Base-by-base conservation (phyloP, 2,888 invertebrate species). In the Sthenelais limicola region DNA sequence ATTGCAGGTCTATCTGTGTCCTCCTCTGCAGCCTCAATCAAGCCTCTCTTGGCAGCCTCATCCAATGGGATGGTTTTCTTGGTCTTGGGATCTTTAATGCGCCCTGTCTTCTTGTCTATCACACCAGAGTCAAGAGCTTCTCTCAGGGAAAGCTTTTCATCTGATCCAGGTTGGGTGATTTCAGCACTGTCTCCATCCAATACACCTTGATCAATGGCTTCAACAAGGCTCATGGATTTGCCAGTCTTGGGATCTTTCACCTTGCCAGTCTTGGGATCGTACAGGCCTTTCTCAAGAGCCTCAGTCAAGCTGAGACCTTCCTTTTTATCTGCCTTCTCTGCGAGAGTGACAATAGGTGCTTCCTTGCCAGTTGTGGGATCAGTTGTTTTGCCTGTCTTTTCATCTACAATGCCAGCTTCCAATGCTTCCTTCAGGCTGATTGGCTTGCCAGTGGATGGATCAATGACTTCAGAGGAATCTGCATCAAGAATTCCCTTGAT, bases 51-150 rank as follows among this genome's bases (percentile, higher is more conserved):
- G 33, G 97, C 90, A 0, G 97, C 97, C 21, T 67, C 70, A 15
- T 56, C 43, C 26, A 58, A 48, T 4, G 70, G 48, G 30, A 74
- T 68, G 21, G 92, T 92, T 84, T 94, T 92, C 4, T 94, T 94
- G 0, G 94, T 94, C 80, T 91, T 91, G 0, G 96, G 94, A 88
- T 96, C 94, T 72, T 76, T 81, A 77, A 85, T 47, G 18, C 43
- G 38, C 21, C 73, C 74, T 5, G 48, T 72, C 4, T 58, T 71
- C 12, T 96, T 94, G 82, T 96, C 96, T 86, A 92, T 93, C 54
- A 97, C 91, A 85, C 97, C 96, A 82, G 93, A 91, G 86, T 95
- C 95, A 81, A 98, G 95, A 38, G 96, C 96, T 90, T 97, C 95
- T 18, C 62, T 69, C 52, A 78, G 18, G 1, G 72, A 47, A n/a